Evolutionary conservation across 2,797 vertebrate species (phyloP), one percentile per base, ranked within the genome.

Genomic region (Rhyacichthys aspro): DNA sequence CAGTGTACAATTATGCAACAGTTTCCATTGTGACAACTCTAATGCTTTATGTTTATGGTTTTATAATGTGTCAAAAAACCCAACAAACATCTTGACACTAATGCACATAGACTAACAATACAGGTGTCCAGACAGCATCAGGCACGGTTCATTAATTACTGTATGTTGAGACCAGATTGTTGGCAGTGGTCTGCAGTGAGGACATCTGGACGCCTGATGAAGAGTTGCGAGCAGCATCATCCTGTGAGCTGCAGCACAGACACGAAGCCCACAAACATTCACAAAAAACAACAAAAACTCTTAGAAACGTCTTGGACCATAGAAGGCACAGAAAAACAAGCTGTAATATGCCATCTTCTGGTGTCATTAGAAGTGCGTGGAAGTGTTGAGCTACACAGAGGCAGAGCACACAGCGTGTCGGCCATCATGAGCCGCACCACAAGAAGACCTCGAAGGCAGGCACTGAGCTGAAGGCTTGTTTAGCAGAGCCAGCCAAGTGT

Each of bases 191-290:
- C 41, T 63, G 50, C 43, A 9, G 52, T 19, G 43, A 74, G 70
- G 74, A 82, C 75, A 82, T 84, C 82, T 85, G 84, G 74, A 78
- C 61, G 44, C 38, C 55, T 68, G 61, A 77, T 68, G 62, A 81
- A 33, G 47, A 72, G 57, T 33, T 43, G 61, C 53, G 54, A 67
- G 64, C 33, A 42, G 48, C 18, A 1, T 69, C 49, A 69, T 48
- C 60, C 50, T 2, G 9, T 15, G 32, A 71, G 43, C 28, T 41
- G 55, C 43, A 43, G 43, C 12, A 28, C 28, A 45, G 11, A 41
- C 3, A 62, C 34, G 41, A 3, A 45, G 50, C 23, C 56, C 37
- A 61, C 44, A 43, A 42, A 58, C 37, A 45, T 19, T 50, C 41
- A 47, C 19, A 44, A 59, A 16, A n/a, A 44, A 59, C 60, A 2